Conservation (phyloP, 2,113 vertebrate species). For the Taxidea taxus region DNA sequence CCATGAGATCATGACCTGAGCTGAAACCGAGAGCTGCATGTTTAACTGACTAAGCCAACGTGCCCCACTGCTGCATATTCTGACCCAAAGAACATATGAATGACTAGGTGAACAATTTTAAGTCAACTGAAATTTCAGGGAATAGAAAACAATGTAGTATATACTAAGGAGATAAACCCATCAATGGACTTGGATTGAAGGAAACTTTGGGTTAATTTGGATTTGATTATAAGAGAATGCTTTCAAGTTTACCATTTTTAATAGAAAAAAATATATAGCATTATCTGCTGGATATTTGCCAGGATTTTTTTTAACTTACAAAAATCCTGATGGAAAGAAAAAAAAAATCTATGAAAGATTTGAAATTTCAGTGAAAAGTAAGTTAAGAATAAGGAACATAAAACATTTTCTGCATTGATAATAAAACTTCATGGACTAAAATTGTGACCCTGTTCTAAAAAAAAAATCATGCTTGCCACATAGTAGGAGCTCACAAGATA, state of each 20-base stretch:
- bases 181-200: neutral
- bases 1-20: neutral
- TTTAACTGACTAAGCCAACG: neutral
- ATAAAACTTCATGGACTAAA: neutral
- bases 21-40: neutral
- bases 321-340: neutral
- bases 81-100: neutral
- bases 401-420: neutral
- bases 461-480: neutral
- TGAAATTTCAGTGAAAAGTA: constrained; percentile 18
- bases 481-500: neutral
- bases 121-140: neutral
- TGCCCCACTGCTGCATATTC: neutral
- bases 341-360: neutral
- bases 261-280: neutral
- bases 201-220: neutral
- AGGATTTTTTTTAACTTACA: neutral
- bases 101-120: neutral
- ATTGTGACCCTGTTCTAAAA: neutral
- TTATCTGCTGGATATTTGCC: neutral
- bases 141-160: neutral
- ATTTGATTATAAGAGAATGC: neutral
- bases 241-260: neutral
- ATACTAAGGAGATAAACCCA: neutral
- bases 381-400: neutral